Evolutionary conservation across 2,888 invertebrate genomes (phyloP).

Genomic region (Papilio gigon): DNA sequence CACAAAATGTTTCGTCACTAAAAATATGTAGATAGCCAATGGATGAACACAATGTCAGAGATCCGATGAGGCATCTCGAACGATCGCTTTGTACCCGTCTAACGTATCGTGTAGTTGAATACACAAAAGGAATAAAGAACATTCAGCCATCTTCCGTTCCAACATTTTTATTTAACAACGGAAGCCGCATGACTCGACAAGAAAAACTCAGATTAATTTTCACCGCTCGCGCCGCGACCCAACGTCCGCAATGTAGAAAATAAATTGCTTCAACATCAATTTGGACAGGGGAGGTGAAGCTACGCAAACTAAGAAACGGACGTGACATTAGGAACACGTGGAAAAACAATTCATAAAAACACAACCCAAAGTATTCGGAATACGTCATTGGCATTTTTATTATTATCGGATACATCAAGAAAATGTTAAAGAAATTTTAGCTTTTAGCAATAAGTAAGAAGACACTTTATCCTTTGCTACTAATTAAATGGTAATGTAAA

Average conservation of each 20-base stretch:
- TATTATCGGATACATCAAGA: constrained; percentile 5
- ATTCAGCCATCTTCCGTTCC: constrained; percentile 69
- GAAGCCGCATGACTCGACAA: constrained; percentile 77
- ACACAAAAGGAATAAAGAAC: constrained; percentile 56
- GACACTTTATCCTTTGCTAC: constrained; percentile 42
- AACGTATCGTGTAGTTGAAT: constrained; percentile 50
- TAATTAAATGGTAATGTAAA: constrained; percentile 52
- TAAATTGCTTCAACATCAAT: constrained; percentile 63
- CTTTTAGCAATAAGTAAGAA: constrained; percentile 41
- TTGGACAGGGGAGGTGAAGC: constrained; percentile 51
- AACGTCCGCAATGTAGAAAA: constrained; percentile 59
- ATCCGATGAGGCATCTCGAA: constrained; percentile 35
- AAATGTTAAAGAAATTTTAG: not conserved
- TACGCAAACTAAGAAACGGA: constrained; percentile 63
- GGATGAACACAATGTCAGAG: constrained; percentile 34
- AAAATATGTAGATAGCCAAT: constrained; percentile 37
- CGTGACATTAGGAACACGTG: constrained; percentile 47
- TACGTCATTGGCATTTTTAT: constrained; percentile 13
- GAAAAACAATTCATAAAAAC: constrained; percentile 53
- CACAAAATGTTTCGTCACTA: constrained; percentile 40
- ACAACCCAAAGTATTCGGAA: constrained; percentile 31
- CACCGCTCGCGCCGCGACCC: constrained; percentile 56
- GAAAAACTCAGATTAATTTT: constrained; percentile 76
- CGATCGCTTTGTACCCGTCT: constrained; percentile 39
- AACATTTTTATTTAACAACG: constrained; percentile 76